A percentile compares a stretch with the other conserved stretches of the same genome.
Evolutionary conservation across 2,113 vertebrate species (phyloP).

Genomic region (Mixornis gularis): DNA sequence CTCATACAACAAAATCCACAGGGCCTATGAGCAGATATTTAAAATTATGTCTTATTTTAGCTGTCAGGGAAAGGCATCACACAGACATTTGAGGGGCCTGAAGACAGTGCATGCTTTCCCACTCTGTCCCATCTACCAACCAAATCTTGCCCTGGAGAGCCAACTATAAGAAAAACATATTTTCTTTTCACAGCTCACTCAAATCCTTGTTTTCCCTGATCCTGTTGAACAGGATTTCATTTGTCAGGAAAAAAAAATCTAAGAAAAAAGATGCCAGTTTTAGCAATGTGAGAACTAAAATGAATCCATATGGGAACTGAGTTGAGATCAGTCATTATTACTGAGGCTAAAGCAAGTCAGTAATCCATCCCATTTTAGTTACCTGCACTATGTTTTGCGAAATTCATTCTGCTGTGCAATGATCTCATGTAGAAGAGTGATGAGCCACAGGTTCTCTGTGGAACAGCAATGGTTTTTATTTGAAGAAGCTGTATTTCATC

Average conservation of each 20-base stretch:
- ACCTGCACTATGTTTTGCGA: not conserved
- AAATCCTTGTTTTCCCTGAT: not conserved
- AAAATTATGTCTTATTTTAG: not conserved
- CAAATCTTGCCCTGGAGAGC: not conserved
- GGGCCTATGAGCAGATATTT: not conserved
- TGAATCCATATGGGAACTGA: not conserved
- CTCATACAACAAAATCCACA: not conserved
- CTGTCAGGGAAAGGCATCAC: not conserved
- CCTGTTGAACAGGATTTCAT: not conserved
- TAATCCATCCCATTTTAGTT: not conserved
- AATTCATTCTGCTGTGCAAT: not conserved
- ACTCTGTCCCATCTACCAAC: not conserved
- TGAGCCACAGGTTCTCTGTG: not conserved
- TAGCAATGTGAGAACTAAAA: not conserved
- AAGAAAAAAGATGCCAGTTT: not conserved
- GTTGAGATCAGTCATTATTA: not conserved
- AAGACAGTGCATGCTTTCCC: fast-evolving
- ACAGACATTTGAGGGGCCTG: not conserved
- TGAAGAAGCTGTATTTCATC: not conserved
- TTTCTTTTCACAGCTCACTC: not conserved
- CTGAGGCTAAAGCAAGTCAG: not conserved
- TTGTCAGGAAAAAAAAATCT: not conserved
- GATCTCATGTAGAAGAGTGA: not conserved
- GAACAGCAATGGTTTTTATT: not conserved
- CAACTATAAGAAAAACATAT: not conserved